Evolutionary conservation across 2,797 vertebrate genomes (phyloP), one percentile per base, ranked within the genome.

Genomic region (Amblyraja radiata): DNA sequence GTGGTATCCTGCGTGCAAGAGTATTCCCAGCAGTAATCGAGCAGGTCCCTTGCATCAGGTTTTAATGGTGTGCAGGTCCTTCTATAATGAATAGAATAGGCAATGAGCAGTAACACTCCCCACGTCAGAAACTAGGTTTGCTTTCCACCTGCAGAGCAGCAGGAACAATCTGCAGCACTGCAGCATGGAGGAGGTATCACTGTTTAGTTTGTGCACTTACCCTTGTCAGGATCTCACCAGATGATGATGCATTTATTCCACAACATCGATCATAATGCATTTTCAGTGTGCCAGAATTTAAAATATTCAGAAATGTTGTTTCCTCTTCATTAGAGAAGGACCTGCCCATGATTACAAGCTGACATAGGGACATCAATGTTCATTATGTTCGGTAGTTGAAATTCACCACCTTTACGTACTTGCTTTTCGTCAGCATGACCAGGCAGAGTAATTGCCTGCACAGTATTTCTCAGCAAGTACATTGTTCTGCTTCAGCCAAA

Each of bases 391-490:
- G 16, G n/a, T 65, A 65, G 65, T 65, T 88, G 84, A 63, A 63
- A 88, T 88, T 65, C n/a, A 65, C 14, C n/a, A 88, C n/a, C 83
- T 88, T 65, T 65, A n/a, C n/a, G n/a, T n/a, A n/a, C n/a, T 54
- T 86, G 58, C 54, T 36, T 46, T 86, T 28, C n/a, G 28, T 63
- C 83, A 61, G 61, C 84, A 88, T 65, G 84, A 88, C 16, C 84
- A 7, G n/a, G 61, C 61, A 88, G 61, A 86, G 61, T 88, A 65
- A 88, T 88, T 88, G 61, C 84, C 61, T 88, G 32, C n/a, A 86
- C 58, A 86, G 58, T 28, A 65, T 88, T 88, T 88, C n/a, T 65
- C 61, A 18, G 61, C 61, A 88, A 88, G 58, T 88, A 65, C 13
- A 32, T 88, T 88, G 32, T 65, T 65, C 84, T 88, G 84, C n/a